A percentile compares a stretch with the other conserved stretches of the same genome.
Conservation (phyloP, 2,113 vertebrate genomes). For the Sylvicapra grimmia region DNA sequence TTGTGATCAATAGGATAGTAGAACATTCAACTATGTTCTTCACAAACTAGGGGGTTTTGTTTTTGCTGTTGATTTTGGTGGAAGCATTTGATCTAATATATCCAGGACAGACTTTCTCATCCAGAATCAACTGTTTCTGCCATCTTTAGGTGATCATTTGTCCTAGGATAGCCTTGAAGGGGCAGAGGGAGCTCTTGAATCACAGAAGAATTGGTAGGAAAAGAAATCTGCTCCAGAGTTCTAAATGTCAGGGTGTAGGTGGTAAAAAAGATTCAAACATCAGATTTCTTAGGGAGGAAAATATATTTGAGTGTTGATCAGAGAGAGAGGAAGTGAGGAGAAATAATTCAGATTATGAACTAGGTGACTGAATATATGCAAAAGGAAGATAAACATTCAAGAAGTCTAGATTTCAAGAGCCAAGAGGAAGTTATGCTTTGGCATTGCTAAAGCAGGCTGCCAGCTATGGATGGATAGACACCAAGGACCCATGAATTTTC, state of each 20-base stretch:
- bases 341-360: background rate
- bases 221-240: background rate
- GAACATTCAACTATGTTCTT: background rate
- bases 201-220: background rate
- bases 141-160: background rate
- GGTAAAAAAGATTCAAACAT: background rate
- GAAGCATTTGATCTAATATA: background rate
- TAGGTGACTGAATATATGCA: background rate
- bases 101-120: background rate
- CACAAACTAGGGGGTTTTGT: background rate
- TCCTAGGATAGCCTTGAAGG: background rate
- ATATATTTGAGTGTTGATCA: background rate
- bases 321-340: background rate
- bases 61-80: background rate
- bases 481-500: background rate
- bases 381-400: background rate
- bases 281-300: background rate
- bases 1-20: background rate
- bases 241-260: background rate
- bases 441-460: background rate
- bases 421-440: background rate
- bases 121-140: background rate
- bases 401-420: background rate
- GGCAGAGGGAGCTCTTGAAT: background rate
- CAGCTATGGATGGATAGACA: background rate